phyloP scores from a whole-genome alignment of 2,888 invertebrate species.

The Orthonevra nobilis region DNA sequence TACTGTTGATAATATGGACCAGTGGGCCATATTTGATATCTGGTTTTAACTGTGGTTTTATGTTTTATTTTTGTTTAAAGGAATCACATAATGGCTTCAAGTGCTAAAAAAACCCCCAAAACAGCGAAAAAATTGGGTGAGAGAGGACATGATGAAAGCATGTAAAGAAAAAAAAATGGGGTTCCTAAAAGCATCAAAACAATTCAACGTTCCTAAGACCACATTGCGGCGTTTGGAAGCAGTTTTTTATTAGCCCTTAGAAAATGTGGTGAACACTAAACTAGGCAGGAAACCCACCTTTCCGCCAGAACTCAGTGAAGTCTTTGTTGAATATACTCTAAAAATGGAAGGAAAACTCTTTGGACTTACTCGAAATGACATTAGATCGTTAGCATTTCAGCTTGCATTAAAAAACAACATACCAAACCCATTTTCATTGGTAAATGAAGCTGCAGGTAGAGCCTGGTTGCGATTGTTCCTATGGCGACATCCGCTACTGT shows the following conservation, averaged over 20 bases:
- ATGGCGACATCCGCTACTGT: slow-evolving; percentile 13
- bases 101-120: not conserved
- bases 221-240: no score
- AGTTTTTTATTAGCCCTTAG: no score
- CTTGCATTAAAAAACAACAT: no score
- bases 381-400: slow-evolving; percentile 32
- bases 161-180: not conserved
- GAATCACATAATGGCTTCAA: slow-evolving; percentile 1
- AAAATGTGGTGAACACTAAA: no score
- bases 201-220: slow-evolving; percentile 4
- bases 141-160: not conserved
- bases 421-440: slow-evolving; percentile 13
- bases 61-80: no score
- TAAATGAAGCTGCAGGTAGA: slow-evolving; percentile 19
- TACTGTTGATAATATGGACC: not conserved
- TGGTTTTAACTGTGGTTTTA: not conserved
- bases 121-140: not conserved
- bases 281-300: no score
- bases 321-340: slow-evolving; percentile 28
- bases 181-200: slow-evolving; percentile 2
- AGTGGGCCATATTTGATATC: slow-evolving; percentile 7
- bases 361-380: slow-evolving; percentile 28
- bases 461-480: slow-evolving; percentile 19
- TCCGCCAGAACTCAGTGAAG: no score
- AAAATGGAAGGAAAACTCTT: slow-evolving; percentile 38